Percentiles rank a stretch among this genome's conserved stretches.
Conservation (phyloP, 2,888 invertebrate genomes). For the Chloromyia formosa region DNA sequence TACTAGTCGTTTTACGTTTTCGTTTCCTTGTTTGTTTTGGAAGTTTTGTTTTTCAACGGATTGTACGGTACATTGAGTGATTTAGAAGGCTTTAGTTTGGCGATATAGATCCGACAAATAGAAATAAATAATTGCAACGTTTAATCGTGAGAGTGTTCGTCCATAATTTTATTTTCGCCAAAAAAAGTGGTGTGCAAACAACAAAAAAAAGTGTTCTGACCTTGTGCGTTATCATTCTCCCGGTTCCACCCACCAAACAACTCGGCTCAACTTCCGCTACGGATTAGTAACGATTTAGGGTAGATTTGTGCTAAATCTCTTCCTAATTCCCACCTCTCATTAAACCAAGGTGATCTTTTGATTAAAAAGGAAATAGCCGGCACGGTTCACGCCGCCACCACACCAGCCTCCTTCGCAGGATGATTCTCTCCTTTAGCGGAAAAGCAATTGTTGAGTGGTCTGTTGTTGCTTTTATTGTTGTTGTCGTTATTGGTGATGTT, state of each 20-base stretch:
- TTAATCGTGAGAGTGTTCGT: no score
- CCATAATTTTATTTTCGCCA: no score
- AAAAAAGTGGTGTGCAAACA: no score
- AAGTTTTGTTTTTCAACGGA: no score
- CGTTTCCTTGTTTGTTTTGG: not conserved
- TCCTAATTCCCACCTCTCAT: constrained; percentile 14
- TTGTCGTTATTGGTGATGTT: not conserved
- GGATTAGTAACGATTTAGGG: constrained; percentile 27
- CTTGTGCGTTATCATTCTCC: no score
- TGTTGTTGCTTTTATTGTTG: constrained; percentile 27
- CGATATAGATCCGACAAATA: no score
- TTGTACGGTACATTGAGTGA: no score
- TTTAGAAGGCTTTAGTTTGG: no score
- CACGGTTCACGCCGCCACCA: not conserved
- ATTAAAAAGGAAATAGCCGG: constrained; percentile 11
- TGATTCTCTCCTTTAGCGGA: not conserved
- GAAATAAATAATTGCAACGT: no score
- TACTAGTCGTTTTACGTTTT: not conserved
- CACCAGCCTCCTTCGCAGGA: no score
- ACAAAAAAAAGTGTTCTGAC: no score
- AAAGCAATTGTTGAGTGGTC: constrained; percentile 12
- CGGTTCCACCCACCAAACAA: not conserved
- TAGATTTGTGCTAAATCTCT: constrained; percentile 22
- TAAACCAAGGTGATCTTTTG: constrained; percentile 7
- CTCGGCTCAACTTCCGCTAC: constrained; percentile 3